phyloP scores from a whole-genome alignment of 1,140 invertebrate species.

The Drusus annulatus region DNA sequence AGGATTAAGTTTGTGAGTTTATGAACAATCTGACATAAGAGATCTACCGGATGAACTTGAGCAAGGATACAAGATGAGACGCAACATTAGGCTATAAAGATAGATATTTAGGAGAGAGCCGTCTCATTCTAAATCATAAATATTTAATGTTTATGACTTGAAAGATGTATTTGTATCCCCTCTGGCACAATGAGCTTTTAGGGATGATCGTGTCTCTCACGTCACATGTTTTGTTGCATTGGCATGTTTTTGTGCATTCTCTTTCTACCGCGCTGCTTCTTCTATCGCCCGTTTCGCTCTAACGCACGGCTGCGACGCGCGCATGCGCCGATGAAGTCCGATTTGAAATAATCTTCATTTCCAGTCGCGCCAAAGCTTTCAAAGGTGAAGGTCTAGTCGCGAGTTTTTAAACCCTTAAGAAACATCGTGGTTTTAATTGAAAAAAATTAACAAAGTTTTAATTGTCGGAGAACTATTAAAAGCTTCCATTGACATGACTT shows the following conservation, averaged over 20 bases:
- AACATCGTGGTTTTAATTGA: constrained; percentile 36
- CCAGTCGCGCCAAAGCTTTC: constrained; percentile 45
- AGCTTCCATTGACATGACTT: not conserved
- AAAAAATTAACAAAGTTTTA: constrained; percentile 25
- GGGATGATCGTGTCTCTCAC: constrained; percentile 34
- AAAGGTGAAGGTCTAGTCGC: not conserved
- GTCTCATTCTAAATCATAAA: constrained; percentile 48
- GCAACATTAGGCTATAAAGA: not conserved
- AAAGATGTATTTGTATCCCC: constrained; percentile 29
- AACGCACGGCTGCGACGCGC: constrained; percentile 8
- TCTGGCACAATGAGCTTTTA: not conserved
- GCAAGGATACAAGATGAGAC: not conserved
- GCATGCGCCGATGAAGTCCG: constrained; percentile 41
- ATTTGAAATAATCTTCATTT: constrained; percentile 39
- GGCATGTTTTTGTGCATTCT: constrained; percentile 55
- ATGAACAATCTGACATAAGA: too few relatives aligned
- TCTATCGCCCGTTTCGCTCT: constrained; percentile 16
- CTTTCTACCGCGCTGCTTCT: constrained; percentile 31
- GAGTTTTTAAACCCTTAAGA: not conserved
- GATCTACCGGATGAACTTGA: too few relatives aligned
- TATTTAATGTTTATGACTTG: constrained; percentile 48
- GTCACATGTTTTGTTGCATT: constrained; percentile 57
- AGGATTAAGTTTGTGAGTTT: too few relatives aligned
- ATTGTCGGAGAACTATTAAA: not conserved
- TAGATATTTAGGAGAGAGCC: constrained; percentile 36